Evolutionary conservation across 2,888 invertebrate genomes (phyloP).

Genomic region (Tetranychus truncatus): DNA sequence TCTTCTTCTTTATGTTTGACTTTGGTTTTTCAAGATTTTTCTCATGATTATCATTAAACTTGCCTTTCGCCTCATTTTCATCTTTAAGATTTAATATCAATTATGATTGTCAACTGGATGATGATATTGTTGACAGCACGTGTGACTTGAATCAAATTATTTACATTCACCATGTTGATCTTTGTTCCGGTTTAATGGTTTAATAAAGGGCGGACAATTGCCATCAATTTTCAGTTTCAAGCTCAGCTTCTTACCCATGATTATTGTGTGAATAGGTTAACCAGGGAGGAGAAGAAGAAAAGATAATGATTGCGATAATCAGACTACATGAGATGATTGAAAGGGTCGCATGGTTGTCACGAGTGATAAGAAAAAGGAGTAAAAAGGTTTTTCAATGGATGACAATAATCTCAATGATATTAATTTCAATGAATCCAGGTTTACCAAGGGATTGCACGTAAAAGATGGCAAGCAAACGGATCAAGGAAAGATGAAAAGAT

Average conservation of each 20-base stretch:
- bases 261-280: background rate
- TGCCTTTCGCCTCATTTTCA: background rate
- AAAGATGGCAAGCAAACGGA: background rate
- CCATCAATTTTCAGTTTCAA: background rate
- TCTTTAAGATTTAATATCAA: background rate
- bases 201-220: background rate
- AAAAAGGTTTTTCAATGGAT: background rate
- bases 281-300: background rate
- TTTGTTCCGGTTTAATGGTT: background rate
- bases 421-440: background rate
- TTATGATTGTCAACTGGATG: background rate
- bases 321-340: background rate
- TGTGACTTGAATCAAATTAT: background rate
- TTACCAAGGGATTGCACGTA: background rate
- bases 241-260: background rate
- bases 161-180: background rate
- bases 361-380: background rate
- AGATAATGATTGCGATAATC: background rate
- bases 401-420: background rate
- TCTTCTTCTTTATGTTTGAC: background rate
- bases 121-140: background rate
- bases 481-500: background rate
- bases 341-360: background rate
- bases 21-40: conserved; percentile 1
- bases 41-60: background rate